phyloP scores from a whole-genome alignment of 2,888 invertebrate genomes.

The Litoditis marina region DNA sequence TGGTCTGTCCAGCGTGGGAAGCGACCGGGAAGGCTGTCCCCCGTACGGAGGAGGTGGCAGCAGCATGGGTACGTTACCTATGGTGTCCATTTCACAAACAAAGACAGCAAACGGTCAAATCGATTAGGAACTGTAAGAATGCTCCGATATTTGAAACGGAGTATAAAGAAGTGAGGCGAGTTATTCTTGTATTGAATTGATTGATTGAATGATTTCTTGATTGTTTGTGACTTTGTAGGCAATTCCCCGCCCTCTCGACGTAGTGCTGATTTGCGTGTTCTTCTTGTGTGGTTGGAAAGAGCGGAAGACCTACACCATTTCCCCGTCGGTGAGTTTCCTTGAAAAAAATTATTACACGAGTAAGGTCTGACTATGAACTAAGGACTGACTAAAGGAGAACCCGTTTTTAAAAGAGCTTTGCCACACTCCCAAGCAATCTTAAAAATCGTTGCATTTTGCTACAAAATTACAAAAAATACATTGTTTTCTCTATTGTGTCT shows the following conservation, averaged over 20 bases:
- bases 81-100: too few species aligned
- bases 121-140: neutral
- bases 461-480: too few species aligned
- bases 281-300: slow-evolving; percentile 93
- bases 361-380: neutral
- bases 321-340: slow-evolving; percentile 66
- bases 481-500: too few species aligned
- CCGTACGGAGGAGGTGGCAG: slow-evolving; percentile 19
- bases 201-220: neutral
- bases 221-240: neutral
- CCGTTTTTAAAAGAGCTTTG: too few species aligned
- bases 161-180: too few species aligned
- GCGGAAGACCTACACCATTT: slow-evolving; percentile 85
- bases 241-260: slow-evolving; percentile 30
- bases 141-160: too few species aligned
- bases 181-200: neutral
- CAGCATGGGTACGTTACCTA: slow-evolving; percentile 7
- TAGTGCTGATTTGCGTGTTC: slow-evolving; percentile 62
- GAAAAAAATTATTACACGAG: neutral
- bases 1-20: slow-evolving; percentile 14
- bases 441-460: too few species aligned
- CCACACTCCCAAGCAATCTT: too few species aligned
- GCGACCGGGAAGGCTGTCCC: slow-evolving; percentile 6
- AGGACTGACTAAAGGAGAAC: too few species aligned
- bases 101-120: too few species aligned